Conservation (phyloP, 2,113 vertebrate species). For the Pipa parva region DNA sequence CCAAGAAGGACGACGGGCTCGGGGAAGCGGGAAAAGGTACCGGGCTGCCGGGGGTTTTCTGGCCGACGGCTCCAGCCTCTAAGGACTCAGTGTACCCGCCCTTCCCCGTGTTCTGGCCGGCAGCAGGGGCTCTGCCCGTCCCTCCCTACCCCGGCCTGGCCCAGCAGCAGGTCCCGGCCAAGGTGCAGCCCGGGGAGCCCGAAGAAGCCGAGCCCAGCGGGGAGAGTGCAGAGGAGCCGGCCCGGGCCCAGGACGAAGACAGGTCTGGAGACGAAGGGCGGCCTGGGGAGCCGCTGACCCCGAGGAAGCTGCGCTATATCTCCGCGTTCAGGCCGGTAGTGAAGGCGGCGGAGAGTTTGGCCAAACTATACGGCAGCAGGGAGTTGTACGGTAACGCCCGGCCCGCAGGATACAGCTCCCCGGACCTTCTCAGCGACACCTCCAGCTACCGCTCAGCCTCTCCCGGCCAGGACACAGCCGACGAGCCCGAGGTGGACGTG, state of each 20-base stretch:
- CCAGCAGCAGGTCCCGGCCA: conserved; percentile 68
- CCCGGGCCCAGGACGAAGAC: conserved; percentile 60
- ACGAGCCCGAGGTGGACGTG: conserved; percentile 89
- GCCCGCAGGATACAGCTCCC: conserved; percentile 67
- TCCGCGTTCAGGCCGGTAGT: conserved; percentile 91
- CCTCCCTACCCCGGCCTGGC: conserved; percentile 71
- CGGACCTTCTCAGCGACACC: conserved; percentile 88
- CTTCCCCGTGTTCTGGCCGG: conserved; percentile 90
- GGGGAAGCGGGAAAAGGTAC: conserved; percentile 51
- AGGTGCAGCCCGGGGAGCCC: conserved; percentile 34
- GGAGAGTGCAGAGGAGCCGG: conserved; percentile 64
- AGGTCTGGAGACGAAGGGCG: conserved; percentile 69
- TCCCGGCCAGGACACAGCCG: conserved; percentile 81
- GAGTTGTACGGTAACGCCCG: conserved; percentile 62
- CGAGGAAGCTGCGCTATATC: conserved; percentile 81
- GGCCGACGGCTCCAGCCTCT: conserved; percentile 60
- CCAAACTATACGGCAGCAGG: conserved; percentile 86
- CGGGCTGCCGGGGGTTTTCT: conserved; percentile 56
- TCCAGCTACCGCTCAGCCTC: conserved; percentile 86
- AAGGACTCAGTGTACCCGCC: conserved; percentile 79
- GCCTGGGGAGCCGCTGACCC: conserved; percentile 67
- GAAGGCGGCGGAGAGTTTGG: conserved; percentile 88
- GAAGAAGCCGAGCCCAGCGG: conserved; percentile 49
- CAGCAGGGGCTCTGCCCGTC: conserved; percentile 74
- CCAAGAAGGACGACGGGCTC: conserved; percentile 77